A percentile compares a stretch with the other conserved stretches of the same genome.
These are phyloP conservation scores for Phodopus roborovskii DNA, from an alignment of 2,113 vertebrate genomes.

Conservation along the genomic window DNA sequence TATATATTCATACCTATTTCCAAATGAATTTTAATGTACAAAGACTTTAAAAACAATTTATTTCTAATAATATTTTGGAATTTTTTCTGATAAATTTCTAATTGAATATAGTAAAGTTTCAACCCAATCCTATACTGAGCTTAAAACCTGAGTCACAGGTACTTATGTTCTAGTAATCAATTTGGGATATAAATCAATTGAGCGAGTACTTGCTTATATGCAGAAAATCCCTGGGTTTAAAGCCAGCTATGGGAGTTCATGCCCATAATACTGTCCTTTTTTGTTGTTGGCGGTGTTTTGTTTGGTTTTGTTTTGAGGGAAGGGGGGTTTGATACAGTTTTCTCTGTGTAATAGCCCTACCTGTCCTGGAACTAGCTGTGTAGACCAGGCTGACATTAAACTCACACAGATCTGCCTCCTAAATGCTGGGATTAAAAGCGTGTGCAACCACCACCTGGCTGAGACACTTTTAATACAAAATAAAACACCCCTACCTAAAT, in stretches of 20 bases:
- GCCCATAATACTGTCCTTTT: neutral
- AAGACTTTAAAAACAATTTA: neutral
- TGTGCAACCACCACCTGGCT: too few relatives aligned
- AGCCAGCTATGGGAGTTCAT: neutral
- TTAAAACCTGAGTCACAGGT: neutral
- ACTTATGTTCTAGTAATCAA: neutral
- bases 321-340: too few relatives aligned
- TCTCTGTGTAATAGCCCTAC: too few relatives aligned
- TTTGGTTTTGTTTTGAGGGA: too few relatives aligned
- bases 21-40: neutral
- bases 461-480: neutral
- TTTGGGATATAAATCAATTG: neutral
- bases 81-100: slow-evolving; percentile 2
- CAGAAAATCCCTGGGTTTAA: neutral
- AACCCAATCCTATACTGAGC: neutral
- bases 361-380: too few relatives aligned
- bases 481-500: neutral
- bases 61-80: neutral
- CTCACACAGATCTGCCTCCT: too few relatives aligned
- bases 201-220: neutral
- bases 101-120: neutral
- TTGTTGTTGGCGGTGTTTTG: too few relatives aligned
- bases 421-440: too few relatives aligned
- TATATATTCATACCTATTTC: neutral
- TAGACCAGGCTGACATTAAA: too few relatives aligned